Evolutionary conservation across 37 sponge, comb jelly and placozoan species (phyloP), one percentile per base, ranked within the genome.

Genomic region (Tethya wilhelma): DNA sequence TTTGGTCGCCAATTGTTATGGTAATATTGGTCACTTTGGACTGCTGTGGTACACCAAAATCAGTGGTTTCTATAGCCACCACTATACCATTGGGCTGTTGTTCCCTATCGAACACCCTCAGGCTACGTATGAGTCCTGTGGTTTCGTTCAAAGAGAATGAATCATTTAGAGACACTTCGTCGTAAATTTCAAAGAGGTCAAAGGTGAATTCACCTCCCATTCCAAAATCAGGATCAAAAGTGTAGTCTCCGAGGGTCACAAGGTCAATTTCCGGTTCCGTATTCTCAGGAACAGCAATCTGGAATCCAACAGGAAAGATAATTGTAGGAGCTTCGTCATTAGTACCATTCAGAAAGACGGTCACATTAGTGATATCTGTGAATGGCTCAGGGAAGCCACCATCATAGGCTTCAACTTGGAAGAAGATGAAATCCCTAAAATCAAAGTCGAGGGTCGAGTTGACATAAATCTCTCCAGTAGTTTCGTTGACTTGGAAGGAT

Each of bases 321-420:
- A 93, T 87, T n/a, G 44, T 64, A 40, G 94, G 94, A 31, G 87
- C 66, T 19, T 85, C 81, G 44, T 89, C 90, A 63, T 92, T 92
- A 5, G 28, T 45, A 3, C 79, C 84, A 4, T 37, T 20, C 20
- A 93, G 90, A 1, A 33, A 75, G 17, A 93, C 80, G 2, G 86
- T 86, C 46, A 93, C 84, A 38, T 83, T 88, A 38, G 83, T 64
- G 6, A 39, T 8, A 37, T 85, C 90, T 14, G 85, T 89, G 31
- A 71, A 77, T 36, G 94, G 94, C 28, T 66, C 79, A 45, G 94
- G 94, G 42, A 82, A 93, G 28, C 94, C 94, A 31, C 90, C 94
- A 79, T 93, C 94, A 74, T 85, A 89, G 19, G 86, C 94, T 44
- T 86, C 86, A 28, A 93, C 78, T 23, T 70, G 74, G 67, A 93